These are phyloP conservation scores for Sarcophaga caerulescens DNA, from an alignment of 2,888 invertebrate species.

Conservation along the genomic window DNA sequence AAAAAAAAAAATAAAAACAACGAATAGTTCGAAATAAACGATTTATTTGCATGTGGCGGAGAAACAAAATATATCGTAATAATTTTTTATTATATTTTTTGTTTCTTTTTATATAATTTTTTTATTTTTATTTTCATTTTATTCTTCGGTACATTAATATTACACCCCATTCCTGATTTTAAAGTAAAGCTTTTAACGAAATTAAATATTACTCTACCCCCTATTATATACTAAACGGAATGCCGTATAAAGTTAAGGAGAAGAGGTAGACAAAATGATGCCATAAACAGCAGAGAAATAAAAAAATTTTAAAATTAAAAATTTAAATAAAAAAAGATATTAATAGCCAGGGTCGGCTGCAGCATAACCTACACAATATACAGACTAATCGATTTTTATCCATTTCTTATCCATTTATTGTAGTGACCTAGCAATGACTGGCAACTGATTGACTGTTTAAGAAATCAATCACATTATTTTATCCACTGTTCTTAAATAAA, in stretches of 20 bases:
- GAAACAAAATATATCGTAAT: constrained; percentile 2
- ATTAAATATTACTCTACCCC: constrained; percentile 42
- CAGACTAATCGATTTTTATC: no score
- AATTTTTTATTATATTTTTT: background rate
- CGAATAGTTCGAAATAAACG: constrained; percentile 33
- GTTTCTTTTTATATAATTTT: no score
- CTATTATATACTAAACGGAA: constrained; percentile 2
- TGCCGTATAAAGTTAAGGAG: background rate
- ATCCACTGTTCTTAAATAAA: no score
- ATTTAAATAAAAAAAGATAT: no score
- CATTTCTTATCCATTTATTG: no score
- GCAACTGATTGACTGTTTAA: no score
- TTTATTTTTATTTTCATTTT: background rate
- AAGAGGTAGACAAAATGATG: constrained; percentile 6
- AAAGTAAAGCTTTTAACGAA: constrained; percentile 52
- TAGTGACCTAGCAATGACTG: no score
- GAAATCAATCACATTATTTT: no score
- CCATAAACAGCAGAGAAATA: background rate
- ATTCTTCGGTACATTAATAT: background rate
- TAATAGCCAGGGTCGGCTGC: no score
- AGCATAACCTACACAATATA: no score
- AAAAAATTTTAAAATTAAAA: background rate
- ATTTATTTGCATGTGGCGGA: constrained; percentile 31
- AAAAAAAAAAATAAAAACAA: no score
- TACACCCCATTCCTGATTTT: constrained; percentile 16